Conservation (phyloP, 2,888 invertebrate genomes). For the Acholoe squamosa region DNA sequence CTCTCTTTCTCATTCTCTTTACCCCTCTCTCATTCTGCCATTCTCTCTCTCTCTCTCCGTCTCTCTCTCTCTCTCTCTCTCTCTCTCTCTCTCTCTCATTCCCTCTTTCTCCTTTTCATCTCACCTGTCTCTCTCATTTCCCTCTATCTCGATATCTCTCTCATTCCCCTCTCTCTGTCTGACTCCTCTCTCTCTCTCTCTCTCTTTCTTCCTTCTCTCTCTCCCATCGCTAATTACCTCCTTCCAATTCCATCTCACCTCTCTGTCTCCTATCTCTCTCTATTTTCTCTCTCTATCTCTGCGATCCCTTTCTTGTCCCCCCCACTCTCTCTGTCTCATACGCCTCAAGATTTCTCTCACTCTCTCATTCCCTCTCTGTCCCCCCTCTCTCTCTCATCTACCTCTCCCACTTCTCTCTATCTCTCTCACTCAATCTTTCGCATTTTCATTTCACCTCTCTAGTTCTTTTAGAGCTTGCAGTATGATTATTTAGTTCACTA, state of each 20-base stretch:
- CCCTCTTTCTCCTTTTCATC: background rate
- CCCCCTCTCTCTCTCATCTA: background rate
- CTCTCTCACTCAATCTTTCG: background rate
- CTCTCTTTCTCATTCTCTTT: no score
- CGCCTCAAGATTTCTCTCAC: background rate
- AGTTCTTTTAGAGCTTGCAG: background rate
- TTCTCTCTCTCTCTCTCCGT: no score
- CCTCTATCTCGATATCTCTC: background rate
- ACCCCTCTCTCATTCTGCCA: no score
- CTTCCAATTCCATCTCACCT: background rate
- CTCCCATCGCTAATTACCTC: background rate
- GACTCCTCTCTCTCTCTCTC: background rate
- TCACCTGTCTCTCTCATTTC: background rate
- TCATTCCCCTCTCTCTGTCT: background rate
- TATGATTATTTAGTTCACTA: no score
- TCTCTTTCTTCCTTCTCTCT: background rate
- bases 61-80: background rate
- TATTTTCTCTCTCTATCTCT: background rate
- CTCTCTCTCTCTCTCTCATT: background rate
- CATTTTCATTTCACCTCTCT: background rate
- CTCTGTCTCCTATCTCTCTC: background rate
- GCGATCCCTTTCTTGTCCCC: background rate
- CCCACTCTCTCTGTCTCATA: background rate
- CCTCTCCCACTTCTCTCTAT: background rate
- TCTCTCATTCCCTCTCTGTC: no score